Base-by-base conservation (phyloP, 1,140 invertebrate genomes). In the Eueides isabella region DNA sequence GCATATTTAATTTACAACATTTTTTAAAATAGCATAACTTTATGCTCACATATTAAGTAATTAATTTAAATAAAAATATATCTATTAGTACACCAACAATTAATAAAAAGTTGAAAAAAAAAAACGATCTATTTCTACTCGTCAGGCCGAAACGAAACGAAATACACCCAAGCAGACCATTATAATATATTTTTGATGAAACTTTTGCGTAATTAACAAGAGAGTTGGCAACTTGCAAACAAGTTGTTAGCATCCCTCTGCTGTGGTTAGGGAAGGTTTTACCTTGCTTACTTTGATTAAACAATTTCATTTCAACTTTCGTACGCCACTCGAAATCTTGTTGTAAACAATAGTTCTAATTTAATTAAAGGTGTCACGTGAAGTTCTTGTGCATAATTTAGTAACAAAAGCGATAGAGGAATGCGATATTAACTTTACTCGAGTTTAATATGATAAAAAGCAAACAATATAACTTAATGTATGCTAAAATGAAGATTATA, bases 271-370 rank as follows among this genome's bases (percentile, higher is more conserved):
- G 31, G 23, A 65, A 38, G 30, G 48, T 11, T 65, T 65, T 35
- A 65, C 63, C 63, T 65, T 4, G 63, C 35, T 65, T 65, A 65
- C 26, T 26, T 65, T 65, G 19, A 65, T 35, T 65, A 35, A 65
- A 65, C 31, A 65, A 65, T 31, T 33, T 38, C 19, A 26, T 65
- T 33, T 4, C n/a, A 65, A 65, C 23, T 65, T 65, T 65, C 23
- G 33, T 26, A 38, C 28, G 5, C 61, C 30, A 30, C 61, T 16
- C 26, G 16, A 65, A 65, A 38, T 35, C 35, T 65, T 65, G 31
- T 65, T 65, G 38, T 19, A 65, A n/a, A 16, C 16, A 31, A 64
- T 29, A 64, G 31, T 64, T 64, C 31, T 55, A 55, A 55, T 55
- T 55, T 55, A 55, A 55, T 55, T 26, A 55, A 55, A 19, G 48